A percentile compares a stretch with the other conserved stretches of the same genome.
Evolutionary conservation across 2,797 vertebrate genomes (phyloP).

Genomic region (Myotis pilosus): DNA sequence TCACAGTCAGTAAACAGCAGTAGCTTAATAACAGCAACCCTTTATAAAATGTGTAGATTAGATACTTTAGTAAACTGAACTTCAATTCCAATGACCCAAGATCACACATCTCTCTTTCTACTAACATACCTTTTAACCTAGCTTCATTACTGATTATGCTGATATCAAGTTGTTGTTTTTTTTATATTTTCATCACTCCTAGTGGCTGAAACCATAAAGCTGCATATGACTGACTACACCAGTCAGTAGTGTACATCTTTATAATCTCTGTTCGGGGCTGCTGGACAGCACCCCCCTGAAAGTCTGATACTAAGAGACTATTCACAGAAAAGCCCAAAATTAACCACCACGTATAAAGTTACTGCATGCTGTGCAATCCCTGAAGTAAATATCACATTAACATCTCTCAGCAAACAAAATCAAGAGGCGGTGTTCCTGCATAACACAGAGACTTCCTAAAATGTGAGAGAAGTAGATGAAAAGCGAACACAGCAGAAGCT

Average conservation of each 20-base stretch:
- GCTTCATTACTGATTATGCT: not conserved
- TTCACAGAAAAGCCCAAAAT: not conserved
- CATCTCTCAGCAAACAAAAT: not conserved
- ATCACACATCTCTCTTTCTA: not conserved
- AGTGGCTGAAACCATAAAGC: not conserved
- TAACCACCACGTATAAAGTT: not conserved
- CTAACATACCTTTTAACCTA: constrained; percentile 9
- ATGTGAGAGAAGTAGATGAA: not conserved
- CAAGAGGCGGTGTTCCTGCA: not conserved
- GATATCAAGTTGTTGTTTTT: not conserved
- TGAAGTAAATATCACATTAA: not conserved
- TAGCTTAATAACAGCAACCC: not conserved
- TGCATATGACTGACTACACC: not conserved
- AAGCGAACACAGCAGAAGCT: not conserved
- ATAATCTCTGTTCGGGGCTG: not conserved
- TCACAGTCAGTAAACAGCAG: not conserved
- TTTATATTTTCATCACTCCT: not conserved
- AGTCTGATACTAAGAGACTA: not conserved
- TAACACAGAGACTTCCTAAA: constrained; percentile 10
- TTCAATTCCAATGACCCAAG: not conserved
- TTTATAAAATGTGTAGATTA: not conserved
- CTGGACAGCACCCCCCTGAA: not conserved
- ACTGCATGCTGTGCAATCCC: not conserved
- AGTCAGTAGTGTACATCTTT: not conserved
- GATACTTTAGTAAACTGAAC: constrained; percentile 14